Base-by-base conservation (phyloP, 2,888 invertebrate genomes). In the Lycophotia porphyrea region DNA sequence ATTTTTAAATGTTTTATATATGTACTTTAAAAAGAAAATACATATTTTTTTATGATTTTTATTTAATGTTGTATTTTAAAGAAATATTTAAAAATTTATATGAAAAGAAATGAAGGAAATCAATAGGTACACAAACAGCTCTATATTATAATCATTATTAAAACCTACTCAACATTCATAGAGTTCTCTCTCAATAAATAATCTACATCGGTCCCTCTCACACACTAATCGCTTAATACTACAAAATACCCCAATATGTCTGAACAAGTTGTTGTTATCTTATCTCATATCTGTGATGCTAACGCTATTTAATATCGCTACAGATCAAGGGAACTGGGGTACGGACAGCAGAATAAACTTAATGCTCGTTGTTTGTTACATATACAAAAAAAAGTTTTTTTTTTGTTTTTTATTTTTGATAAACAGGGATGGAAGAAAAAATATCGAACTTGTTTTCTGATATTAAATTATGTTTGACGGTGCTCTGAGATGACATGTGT, bases 201-300 rank as follows among this genome's bases (percentile, higher is more conserved):
- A 61, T 63, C 36, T 36, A 36, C 36, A 15, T 63, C 63, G 3
- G 3, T 60, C 60, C 60, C 61, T 61, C n/a, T 39, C 61, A 5
- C 2, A 39, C 49, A 67, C 13, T 68, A 81, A 74, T 76, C 80
- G 73, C 79, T 88, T 86, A 84, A 82, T 83, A 74, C 76, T 68
- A 84, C 85, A 82, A 77, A 80, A 80, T 78, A 70, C 71, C 75
- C 82, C 84, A 88, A 85, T 84, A 88, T 80, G 80, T 86, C 72
- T 60, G 81, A 78, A 87, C 87, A 86, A 87, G 87, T 90, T 87
- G 84, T 88, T 88, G 88, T 89, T 92, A 93, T 93, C 93, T 94
- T 92, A 93, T 94, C 93, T 91, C 82, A 89, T 92, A 94, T 93
- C 92, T 90, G 86, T 87, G 93, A 94, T 94, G 90, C 72, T 92